Percentiles rank a stretch among this genome's conserved stretches.
These are phyloP conservation scores for Valencia hispanica DNA, from an alignment of 2,797 vertebrate genomes.

Conservation along the genomic window DNA sequence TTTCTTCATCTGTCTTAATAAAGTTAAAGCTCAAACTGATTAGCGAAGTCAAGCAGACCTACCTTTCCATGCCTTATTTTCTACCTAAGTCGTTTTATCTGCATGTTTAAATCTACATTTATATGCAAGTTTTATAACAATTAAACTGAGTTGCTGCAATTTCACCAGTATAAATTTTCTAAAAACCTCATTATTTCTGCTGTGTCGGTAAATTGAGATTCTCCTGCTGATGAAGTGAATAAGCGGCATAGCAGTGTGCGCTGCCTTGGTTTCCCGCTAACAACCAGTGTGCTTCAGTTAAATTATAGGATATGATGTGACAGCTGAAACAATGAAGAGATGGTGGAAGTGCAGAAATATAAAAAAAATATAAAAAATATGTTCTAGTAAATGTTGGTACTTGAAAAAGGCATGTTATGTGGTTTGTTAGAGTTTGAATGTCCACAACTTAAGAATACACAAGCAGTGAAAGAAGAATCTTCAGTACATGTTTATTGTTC, in stretches of 20 bases:
- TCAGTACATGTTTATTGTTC: neutral
- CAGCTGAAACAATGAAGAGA: neutral
- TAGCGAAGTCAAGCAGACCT: neutral
- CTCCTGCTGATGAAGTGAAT: neutral
- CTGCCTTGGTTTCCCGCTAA: neutral
- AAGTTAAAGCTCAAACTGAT: conserved; percentile 14
- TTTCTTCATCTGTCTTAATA: conserved; percentile 22
- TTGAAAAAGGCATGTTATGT: neutral
- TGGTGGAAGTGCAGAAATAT: neutral
- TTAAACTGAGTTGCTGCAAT: neutral
- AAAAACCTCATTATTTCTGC: conserved; percentile 2
- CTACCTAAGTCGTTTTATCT: conserved; percentile 1
- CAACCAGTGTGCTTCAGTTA: neutral
- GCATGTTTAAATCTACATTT: conserved; percentile 6
- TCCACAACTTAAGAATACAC: too few relatives aligned
- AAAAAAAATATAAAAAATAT: neutral
- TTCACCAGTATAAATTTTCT: neutral
- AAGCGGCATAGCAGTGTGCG: neutral
- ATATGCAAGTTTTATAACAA: neutral
- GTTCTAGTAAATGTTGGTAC: neutral
- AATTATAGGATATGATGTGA: neutral
- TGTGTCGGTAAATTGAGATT: neutral
- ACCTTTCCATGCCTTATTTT: conserved; percentile 8
- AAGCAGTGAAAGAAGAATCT: neutral
- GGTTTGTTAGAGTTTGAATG: neutral